Conservation (phyloP, 2,888 invertebrate genomes). For the Microctonus hyperodae region DNA sequence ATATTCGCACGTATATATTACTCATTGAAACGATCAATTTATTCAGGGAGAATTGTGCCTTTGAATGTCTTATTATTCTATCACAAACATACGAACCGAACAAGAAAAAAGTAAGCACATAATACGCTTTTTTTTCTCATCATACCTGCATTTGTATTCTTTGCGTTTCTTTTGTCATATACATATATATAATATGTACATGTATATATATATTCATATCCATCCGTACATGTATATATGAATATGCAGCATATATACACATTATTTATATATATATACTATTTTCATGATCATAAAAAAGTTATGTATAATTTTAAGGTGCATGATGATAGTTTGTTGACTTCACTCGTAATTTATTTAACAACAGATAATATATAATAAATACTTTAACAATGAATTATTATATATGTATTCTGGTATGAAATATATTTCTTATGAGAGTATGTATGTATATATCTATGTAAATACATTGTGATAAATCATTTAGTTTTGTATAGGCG, state of each 20-base stretch:
- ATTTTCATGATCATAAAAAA: background rate
- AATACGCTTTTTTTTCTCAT: background rate
- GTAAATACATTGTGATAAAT: conserved; percentile 3
- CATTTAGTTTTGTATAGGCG: conserved; percentile 17
- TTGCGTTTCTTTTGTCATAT: conserved; percentile 16
- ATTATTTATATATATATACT: no score
- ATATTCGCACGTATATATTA: background rate
- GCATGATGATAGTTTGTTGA: background rate
- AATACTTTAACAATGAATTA: background rate
- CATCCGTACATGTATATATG: no score
- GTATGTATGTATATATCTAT: no score
- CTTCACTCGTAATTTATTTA: background rate
- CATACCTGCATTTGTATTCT: conserved; percentile 16
- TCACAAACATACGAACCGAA: background rate
- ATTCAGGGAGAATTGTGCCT: conserved; percentile 27
- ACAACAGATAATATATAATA: background rate
- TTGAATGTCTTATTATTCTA: conserved; percentile 9
- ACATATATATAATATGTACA: no score
- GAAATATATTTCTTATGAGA: background rate
- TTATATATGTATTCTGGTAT: background rate
- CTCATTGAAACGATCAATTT: conserved; percentile 3
- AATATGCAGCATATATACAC: no score
- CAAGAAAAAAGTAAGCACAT: conserved; percentile 12
- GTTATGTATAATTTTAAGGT: background rate
- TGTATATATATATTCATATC: no score